These are phyloP conservation scores for Poecile montanus DNA, from an alignment of 2,797 vertebrate species.

Conservation along the genomic window DNA sequence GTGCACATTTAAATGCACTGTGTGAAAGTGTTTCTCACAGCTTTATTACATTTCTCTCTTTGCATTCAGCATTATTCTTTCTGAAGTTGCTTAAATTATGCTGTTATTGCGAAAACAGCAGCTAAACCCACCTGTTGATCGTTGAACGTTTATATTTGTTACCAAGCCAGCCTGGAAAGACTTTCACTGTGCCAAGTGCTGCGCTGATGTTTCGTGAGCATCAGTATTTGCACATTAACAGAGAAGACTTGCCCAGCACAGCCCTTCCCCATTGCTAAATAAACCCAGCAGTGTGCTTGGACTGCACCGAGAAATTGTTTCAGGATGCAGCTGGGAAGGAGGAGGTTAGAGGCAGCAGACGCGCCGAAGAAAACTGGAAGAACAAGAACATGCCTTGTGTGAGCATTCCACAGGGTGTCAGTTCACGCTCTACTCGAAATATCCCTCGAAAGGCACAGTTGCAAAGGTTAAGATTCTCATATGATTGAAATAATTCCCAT, in stretches of 20 bases:
- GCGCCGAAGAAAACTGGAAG: not conserved
- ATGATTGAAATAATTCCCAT: conserved; percentile 44
- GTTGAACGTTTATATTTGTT: not conserved
- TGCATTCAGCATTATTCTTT: not conserved
- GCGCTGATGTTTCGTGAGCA: not conserved
- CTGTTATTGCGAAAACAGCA: conserved; percentile 6
- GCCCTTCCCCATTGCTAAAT: not conserved
- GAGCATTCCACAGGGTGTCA: not conserved
- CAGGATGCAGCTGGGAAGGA: not conserved
- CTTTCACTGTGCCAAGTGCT: not conserved
- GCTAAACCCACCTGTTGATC: conserved; percentile 3
- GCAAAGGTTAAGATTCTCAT: conserved; percentile 47
- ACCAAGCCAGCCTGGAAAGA: not conserved
- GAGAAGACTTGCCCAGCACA: not conserved
- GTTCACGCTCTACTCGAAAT: not conserved
- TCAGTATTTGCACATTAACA: not conserved
- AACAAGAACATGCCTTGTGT: conserved; percentile 12
- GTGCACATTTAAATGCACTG: not conserved
- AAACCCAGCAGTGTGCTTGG: not conserved
- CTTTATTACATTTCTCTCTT: conserved; percentile 23
- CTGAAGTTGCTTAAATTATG: not conserved
- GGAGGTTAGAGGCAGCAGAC: not conserved
- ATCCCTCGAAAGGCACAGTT: conserved; percentile 40
- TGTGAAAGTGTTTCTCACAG: not conserved
- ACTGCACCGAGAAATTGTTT: not conserved